These are phyloP conservation scores for Lochmaea capreae DNA, from an alignment of 2,888 invertebrate species.

Conservation along the genomic window DNA sequence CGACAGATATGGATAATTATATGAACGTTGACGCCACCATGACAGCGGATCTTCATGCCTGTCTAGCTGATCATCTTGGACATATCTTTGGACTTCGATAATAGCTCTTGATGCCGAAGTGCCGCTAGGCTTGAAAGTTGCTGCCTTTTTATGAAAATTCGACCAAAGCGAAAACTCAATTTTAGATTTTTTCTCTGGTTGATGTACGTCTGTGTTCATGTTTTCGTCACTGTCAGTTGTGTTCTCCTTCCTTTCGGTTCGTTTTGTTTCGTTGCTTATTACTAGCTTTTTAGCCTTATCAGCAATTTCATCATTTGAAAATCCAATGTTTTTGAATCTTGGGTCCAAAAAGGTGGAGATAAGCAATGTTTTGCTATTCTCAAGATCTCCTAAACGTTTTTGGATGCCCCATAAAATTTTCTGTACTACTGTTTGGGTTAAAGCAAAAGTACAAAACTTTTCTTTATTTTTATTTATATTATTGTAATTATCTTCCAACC, in stretches of 20 bases:
- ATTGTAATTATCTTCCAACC: constrained; percentile 33
- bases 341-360: constrained; percentile 30
- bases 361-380: constrained; percentile 22
- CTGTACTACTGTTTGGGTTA: constrained; percentile 12
- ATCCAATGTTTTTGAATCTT: constrained; percentile 32
- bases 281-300: constrained; percentile 27
- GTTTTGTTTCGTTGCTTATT: constrained; percentile 19
- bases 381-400: constrained; percentile 25
- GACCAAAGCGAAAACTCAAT: constrained; percentile 20
- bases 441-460: constrained; percentile 6
- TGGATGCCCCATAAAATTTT: constrained; percentile 21
- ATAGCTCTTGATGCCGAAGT: constrained; percentile 27
- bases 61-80: constrained; percentile 24
- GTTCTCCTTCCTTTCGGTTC: constrained; percentile 11
- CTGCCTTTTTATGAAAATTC: constrained; percentile 25
- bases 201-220: background rate
- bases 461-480: constrained; percentile 17
- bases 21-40: constrained; percentile 25
- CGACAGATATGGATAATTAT: constrained; percentile 14
- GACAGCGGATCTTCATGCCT: constrained; percentile 21
- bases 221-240: background rate
- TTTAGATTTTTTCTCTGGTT: constrained; percentile 20
- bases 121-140: constrained; percentile 4
- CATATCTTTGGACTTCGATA: constrained; percentile 30
- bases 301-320: constrained; percentile 19